Percentiles rank a stretch among this genome's conserved stretches.
Conservation (phyloP, 2,888 invertebrate genomes). For the Cheilosia vernalis region DNA sequence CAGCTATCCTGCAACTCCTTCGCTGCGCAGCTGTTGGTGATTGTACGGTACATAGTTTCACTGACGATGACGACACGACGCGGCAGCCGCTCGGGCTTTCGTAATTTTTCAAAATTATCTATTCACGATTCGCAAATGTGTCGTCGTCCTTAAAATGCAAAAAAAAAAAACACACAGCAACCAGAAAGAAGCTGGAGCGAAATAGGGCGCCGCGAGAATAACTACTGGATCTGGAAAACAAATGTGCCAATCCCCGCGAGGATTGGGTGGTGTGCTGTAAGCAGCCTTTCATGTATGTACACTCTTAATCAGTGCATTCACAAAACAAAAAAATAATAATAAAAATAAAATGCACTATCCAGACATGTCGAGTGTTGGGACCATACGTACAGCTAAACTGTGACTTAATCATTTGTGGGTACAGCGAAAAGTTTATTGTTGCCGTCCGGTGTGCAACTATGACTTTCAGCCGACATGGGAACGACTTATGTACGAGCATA, state of each 20-base stretch:
- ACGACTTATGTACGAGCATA: too few species aligned
- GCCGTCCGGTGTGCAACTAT: neutral
- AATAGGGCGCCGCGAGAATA: conserved; percentile 8
- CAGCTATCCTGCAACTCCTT: conserved; percentile 10
- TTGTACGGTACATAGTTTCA: neutral
- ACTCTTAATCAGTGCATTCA: neutral
- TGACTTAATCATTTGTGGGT: conserved; percentile 58
- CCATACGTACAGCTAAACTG: conserved; percentile 21
- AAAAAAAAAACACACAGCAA: conserved; percentile 5
- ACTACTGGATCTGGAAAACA: conserved; percentile 17
- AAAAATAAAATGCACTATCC: neutral
- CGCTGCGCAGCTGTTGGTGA: conserved; percentile 3
- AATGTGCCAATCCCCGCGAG: conserved; percentile 24
- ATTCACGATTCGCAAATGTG: conserved; percentile 64
- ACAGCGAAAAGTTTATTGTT: conserved; percentile 35
- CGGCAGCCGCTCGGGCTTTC: conserved; percentile 56
- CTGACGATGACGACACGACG: neutral
- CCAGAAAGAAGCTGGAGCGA: conserved; percentile 19
- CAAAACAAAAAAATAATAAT: neutral
- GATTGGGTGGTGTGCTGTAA: neutral
- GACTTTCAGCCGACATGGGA: conserved; percentile 7
- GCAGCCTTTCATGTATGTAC: conserved; percentile 7
- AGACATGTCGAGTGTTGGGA: conserved; percentile 41
- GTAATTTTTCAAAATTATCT: conserved; percentile 70
- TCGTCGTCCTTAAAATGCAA: conserved; percentile 50